A percentile compares a stretch with the other conserved stretches of the same genome.
Evolutionary conservation across 2,113 vertebrate species (phyloP).

Genomic region (Chloroceryle aenea): DNA sequence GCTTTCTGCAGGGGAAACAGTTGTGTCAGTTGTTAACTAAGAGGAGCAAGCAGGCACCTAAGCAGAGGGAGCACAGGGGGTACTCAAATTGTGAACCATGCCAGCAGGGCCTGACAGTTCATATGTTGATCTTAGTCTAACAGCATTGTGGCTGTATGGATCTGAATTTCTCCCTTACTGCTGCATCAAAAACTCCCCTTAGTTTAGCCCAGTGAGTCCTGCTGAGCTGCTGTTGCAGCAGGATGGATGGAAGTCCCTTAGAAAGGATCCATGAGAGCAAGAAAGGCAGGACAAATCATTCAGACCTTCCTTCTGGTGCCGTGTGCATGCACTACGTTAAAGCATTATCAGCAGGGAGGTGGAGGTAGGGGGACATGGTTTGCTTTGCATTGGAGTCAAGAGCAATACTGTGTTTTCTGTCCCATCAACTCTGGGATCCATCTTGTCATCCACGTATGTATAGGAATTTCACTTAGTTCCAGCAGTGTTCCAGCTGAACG

Average conservation of each 20-base stretch:
- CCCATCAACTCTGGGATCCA: neutral
- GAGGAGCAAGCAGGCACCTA: neutral
- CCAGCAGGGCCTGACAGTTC: neutral
- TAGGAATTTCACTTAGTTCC: neutral
- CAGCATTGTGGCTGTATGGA: neutral
- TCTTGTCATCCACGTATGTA: rapidly evolving
- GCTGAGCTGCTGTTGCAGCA: rapidly evolving
- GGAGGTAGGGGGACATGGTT: rapidly evolving
- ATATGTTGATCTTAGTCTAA: neutral
- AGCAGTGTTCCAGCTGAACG: rapidly evolving
- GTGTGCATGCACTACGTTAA: rapidly evolving
- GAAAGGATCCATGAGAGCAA: neutral
- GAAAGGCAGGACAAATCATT: neutral
- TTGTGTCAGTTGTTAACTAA: neutral
- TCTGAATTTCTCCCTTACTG: neutral
- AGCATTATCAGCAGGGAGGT: neutral
- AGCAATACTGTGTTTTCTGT: neutral
- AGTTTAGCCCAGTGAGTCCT: neutral
- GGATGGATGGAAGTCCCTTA: neutral
- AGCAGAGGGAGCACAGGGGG: neutral
- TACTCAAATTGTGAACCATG: neutral
- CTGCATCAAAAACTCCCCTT: neutral
- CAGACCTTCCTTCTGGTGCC: neutral
- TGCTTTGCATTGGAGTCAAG: neutral
- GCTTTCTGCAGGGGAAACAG: neutral